Conservation (phyloP, 2,797 vertebrate genomes). For the Sebastes oblongus region DNA sequence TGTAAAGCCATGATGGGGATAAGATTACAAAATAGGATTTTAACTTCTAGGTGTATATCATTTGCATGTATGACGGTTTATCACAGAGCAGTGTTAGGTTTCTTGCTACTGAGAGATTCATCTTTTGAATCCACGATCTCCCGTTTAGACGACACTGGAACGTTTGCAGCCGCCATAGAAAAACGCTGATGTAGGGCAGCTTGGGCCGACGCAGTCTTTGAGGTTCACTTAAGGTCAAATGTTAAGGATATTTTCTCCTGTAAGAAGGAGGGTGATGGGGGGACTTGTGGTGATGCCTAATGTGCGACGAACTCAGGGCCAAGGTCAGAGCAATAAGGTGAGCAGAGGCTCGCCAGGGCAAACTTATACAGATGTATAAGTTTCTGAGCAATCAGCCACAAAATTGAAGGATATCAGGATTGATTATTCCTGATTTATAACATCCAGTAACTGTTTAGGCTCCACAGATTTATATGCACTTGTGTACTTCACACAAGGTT, state of each 20-base stretch:
- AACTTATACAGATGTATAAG: background rate
- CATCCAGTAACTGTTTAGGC: background rate
- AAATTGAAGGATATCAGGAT: background rate
- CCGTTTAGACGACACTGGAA: background rate
- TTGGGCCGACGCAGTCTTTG: background rate
- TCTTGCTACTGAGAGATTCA: background rate
- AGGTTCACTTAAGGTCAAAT: background rate
- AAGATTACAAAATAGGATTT: background rate
- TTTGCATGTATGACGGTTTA: background rate
- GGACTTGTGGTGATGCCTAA: background rate
- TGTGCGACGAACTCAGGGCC: constrained; percentile 48
- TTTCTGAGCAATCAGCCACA: background rate
- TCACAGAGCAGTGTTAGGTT: background rate
- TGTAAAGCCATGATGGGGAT: background rate
- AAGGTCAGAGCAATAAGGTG: constrained; percentile 65
- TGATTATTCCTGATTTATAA: background rate
- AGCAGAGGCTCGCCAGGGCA: background rate
- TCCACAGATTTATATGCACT: constrained; percentile 26
- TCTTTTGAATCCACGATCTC: background rate
- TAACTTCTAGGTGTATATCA: background rate
- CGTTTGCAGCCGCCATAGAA: background rate
- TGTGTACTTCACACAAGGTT: constrained; percentile 25
- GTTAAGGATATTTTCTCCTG: background rate
- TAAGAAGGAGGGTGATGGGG: background rate
- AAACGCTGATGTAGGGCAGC: background rate